phyloP scores from a whole-genome alignment of 92 coral and sea anemone species.

The Palythoa heliodiscus region DNA sequence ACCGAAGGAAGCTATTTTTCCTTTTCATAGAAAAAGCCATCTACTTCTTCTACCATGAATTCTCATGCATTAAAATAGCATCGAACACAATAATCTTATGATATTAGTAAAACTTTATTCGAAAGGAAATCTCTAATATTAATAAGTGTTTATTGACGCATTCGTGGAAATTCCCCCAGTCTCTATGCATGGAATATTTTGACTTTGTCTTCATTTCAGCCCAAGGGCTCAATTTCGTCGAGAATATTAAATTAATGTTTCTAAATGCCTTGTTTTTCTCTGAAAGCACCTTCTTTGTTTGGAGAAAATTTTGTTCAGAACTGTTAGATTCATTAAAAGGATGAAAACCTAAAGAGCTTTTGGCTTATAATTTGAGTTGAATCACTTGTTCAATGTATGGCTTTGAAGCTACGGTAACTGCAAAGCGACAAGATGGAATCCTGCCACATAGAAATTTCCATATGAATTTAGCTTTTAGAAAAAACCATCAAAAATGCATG shows the following conservation, averaged over 20 bases:
- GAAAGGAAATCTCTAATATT: slow-evolving; percentile 36
- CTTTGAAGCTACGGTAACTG: slow-evolving; percentile 44
- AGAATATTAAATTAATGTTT: slow-evolving; percentile 25
- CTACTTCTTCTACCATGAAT: slow-evolving; percentile 18
- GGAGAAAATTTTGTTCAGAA: slow-evolving; percentile 28
- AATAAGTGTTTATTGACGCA: slow-evolving; percentile 37
- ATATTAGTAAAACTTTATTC: slow-evolving; percentile 25
- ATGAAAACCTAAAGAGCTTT: slow-evolving; percentile 10
- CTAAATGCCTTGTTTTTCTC: slow-evolving; percentile 14
- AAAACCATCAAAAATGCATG: slow-evolving; percentile 51
- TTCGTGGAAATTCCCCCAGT: slow-evolving; percentile 43
- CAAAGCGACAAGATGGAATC: slow-evolving; percentile 40
- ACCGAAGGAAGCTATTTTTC: neutral
- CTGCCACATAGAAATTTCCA: slow-evolving; percentile 45
- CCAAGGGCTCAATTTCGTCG: slow-evolving; percentile 32
- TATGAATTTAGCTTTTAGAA: slow-evolving; percentile 44
- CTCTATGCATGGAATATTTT: slow-evolving; percentile 22
- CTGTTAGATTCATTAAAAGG: neutral
- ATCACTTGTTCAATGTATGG: neutral
- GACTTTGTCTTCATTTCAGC: slow-evolving; percentile 9
- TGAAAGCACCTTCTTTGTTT: slow-evolving; percentile 30
- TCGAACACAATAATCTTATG: slow-evolving; percentile 5
- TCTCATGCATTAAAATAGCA: neutral
- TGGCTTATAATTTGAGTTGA: neutral
- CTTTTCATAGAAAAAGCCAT: neutral